A percentile compares a stretch with the other conserved stretches of the same genome.
phyloP scores from a whole-genome alignment of 2,888 invertebrate species.

The Alloplasta piceator region DNA sequence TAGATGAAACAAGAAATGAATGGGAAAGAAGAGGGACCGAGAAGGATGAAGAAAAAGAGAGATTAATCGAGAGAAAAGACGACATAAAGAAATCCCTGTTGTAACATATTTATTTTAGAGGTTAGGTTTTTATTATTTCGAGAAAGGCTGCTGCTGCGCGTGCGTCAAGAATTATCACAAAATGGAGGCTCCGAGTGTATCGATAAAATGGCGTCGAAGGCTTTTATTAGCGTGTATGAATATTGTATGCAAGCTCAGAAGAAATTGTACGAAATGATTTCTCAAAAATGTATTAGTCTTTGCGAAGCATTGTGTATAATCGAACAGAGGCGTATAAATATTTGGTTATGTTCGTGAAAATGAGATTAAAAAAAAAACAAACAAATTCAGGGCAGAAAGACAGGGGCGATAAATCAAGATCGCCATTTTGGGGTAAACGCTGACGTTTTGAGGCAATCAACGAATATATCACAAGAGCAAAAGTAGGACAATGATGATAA shows the following conservation, averaged over 20 bases:
- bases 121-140: conserved; percentile 61
- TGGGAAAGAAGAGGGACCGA: conserved; percentile 34
- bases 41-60: conserved; percentile 14
- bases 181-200: conserved; percentile 25
- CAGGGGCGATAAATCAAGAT: not conserved
- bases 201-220: conserved; percentile 4
- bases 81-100: conserved; percentile 58
- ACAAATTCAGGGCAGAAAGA: conserved; percentile 13
- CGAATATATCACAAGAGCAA: conserved; percentile 14
- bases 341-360: not conserved
- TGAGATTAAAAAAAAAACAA: conserved; percentile 24
- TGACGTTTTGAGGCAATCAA: conserved; percentile 3
- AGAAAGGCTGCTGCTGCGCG: conserved; percentile 36
- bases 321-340: not conserved
- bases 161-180: conserved; percentile 26
- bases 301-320: conserved; percentile 3
- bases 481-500: conserved; percentile 2
- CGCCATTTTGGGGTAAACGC: conserved; percentile 2
- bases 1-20: conserved; percentile 59
- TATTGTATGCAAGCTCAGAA: conserved; percentile 8
- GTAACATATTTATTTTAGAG: conserved; percentile 72
- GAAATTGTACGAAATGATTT: not conserved
- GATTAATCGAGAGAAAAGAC: conserved; percentile 13
- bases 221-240: not conserved
- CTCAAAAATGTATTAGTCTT: not conserved